phyloP scores from a whole-genome alignment of 1,140 invertebrate genomes.

The Anastatus disparis region DNA sequence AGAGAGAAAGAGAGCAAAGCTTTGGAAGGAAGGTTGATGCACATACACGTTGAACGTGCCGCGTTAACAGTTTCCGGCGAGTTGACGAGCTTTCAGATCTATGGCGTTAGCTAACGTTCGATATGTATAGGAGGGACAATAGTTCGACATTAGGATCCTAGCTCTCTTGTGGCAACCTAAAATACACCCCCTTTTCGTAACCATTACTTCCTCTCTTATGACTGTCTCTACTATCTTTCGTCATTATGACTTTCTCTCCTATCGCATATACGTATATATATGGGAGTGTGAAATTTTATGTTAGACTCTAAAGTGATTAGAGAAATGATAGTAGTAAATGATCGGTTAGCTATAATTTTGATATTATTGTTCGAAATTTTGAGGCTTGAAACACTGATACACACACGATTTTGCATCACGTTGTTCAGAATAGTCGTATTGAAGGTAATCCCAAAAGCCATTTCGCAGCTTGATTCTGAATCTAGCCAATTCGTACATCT shows the following conservation, averaged over 20 bases:
- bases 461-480: too few relatives aligned
- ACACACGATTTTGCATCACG: too few relatives aligned
- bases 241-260: background rate
- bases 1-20: too few relatives aligned
- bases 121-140: slow-evolving; percentile 45
- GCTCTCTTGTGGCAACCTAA: slow-evolving; percentile 4
- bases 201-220: background rate
- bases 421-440: too few relatives aligned
- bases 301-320: background rate
- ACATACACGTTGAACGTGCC: background rate
- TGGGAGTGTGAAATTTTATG: background rate
- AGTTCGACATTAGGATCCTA: slow-evolving; percentile 50
- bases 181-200: background rate
- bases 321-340: too few relatives aligned
- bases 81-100: slow-evolving; percentile 56
- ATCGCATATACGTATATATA: background rate
- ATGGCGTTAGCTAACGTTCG: slow-evolving; percentile 33
- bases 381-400: too few relatives aligned
- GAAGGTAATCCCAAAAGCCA: too few relatives aligned
- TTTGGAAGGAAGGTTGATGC: too few relatives aligned
- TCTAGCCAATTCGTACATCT: too few relatives aligned
- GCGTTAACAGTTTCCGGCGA: slow-evolving; percentile 57
- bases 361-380: too few relatives aligned
- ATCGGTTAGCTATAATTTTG: too few relatives aligned
- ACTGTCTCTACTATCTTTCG: background rate